phyloP scores from a whole-genome alignment of 2,113 vertebrate genomes.

The Pseudorasbora parva region DNA sequence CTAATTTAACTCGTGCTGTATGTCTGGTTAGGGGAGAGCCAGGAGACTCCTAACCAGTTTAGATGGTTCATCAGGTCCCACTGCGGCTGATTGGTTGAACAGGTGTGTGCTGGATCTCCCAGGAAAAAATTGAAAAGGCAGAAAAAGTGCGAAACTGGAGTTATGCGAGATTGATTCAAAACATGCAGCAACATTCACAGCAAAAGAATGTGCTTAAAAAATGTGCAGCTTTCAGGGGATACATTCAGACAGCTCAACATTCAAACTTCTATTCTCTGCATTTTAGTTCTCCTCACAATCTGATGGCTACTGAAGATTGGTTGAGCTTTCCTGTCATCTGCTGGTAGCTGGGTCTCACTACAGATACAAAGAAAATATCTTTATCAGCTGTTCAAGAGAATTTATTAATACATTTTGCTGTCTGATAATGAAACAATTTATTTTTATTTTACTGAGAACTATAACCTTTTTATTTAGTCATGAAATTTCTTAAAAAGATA shows the following conservation, averaged over 20 bases:
- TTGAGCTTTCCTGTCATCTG: slow-evolving; percentile 58
- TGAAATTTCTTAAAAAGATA: too few species aligned
- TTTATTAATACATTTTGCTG: neutral
- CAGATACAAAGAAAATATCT: neutral
- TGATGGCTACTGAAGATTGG: neutral
- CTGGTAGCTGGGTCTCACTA: slow-evolving; percentile 23
- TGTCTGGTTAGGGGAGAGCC: neutral
- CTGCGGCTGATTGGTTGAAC: neutral
- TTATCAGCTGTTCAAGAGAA: neutral
- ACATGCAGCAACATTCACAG: neutral
- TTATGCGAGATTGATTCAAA: neutral
- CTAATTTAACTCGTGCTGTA: neutral
- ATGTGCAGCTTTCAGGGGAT: neutral
- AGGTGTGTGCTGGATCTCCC: neutral
- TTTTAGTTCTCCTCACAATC: neutral
- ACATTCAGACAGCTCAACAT: neutral
- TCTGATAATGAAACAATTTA: too few species aligned
- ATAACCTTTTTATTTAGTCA: too few species aligned
- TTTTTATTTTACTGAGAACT: too few species aligned
- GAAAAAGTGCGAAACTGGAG: neutral
- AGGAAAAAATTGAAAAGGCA: neutral
- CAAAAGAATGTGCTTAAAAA: neutral
- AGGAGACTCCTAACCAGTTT: neutral
- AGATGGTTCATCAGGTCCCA: neutral
- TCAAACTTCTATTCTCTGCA: neutral